Evolutionary conservation across 35 echinoderm and acorn worm species (phyloP).

Genomic region (Chiridota heheva): DNA sequence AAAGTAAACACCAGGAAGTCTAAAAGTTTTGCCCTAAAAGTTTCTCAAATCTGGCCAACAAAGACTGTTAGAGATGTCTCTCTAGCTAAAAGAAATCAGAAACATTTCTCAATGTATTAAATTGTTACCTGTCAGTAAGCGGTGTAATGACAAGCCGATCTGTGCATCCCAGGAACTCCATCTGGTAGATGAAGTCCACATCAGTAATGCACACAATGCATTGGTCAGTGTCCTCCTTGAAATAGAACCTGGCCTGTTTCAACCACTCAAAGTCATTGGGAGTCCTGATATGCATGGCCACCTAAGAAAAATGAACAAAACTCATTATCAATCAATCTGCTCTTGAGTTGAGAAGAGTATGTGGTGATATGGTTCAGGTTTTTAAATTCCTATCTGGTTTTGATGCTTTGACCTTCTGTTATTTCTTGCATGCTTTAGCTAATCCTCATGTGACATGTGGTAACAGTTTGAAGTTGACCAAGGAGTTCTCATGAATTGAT

Average conservation of each 20-base stretch:
- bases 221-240: conserved; percentile 95
- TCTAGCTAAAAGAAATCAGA: background rate
- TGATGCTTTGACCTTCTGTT: too few relatives aligned
- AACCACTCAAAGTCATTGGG: conserved; percentile 99
- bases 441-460: too few relatives aligned
- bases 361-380: too few relatives aligned
- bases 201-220: conserved; percentile 97
- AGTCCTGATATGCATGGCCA: conserved; percentile 85
- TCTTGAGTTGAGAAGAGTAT: too few relatives aligned
- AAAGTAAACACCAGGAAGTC: background rate
- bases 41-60: background rate
- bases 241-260: conserved; percentile 99
- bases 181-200: conserved; percentile 99
- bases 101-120: background rate
- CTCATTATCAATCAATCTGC: too few relatives aligned
- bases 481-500: too few relatives aligned
- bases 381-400: too few relatives aligned
- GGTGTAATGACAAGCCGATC: conserved; percentile 99
- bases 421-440: too few relatives aligned
- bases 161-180: conserved; percentile 98
- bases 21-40: background rate
- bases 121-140: conserved; percentile 91
- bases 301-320: conserved; percentile 40
- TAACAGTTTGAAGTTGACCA: too few relatives aligned
- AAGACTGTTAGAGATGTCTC: background rate